phyloP scores from a whole-genome alignment of 2,888 invertebrate species.

The Sphecodes monilicornis region DNA sequence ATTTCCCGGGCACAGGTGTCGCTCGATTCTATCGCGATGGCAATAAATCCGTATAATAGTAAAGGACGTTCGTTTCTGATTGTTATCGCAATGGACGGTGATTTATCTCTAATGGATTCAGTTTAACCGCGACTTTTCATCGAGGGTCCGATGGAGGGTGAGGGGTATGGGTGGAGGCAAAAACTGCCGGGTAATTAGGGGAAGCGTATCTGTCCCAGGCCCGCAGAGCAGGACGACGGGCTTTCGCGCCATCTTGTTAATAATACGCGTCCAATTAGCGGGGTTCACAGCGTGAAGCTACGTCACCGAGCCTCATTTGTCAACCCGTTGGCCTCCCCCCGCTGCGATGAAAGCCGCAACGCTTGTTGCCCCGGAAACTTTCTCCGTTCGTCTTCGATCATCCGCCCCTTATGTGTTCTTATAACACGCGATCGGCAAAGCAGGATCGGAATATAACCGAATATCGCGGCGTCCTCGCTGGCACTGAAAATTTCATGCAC shows the following conservation, averaged over 20 bases:
- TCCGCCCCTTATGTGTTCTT: neutral
- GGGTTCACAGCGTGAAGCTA: slow-evolving; percentile 61
- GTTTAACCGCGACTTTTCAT: slow-evolving; percentile 52
- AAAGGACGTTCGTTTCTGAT: slow-evolving; percentile 51
- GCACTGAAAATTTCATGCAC: slow-evolving; percentile 41
- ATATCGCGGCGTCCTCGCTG: slow-evolving; percentile 1
- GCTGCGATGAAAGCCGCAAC: slow-evolving; percentile 70
- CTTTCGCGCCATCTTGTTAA: slow-evolving; percentile 66
- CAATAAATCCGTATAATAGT: slow-evolving; percentile 43
- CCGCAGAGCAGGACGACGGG: slow-evolving; percentile 12
- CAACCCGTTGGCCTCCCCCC: slow-evolving; percentile 57
- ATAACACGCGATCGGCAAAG: slow-evolving; percentile 37
- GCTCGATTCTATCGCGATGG: slow-evolving; percentile 37
- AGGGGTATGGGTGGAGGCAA: neutral
- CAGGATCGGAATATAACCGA: slow-evolving; percentile 34
- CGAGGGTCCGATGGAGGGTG: neutral
- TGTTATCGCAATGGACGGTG: slow-evolving; percentile 42
- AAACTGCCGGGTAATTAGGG: slow-evolving; percentile 46
- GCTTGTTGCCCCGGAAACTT: slow-evolving; percentile 58
- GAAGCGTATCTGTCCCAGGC: slow-evolving; percentile 24
- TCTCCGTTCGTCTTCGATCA: slow-evolving; percentile 65
- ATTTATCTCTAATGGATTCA: slow-evolving; percentile 65
- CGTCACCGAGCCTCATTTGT: slow-evolving; percentile 70
- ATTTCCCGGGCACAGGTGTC: slow-evolving; percentile 29
- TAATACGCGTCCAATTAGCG: slow-evolving; percentile 75